Evolutionary conservation across 2,888 invertebrate species (phyloP), one percentile per base, ranked within the genome.

Genomic region (Teleogryllus oceanicus): DNA sequence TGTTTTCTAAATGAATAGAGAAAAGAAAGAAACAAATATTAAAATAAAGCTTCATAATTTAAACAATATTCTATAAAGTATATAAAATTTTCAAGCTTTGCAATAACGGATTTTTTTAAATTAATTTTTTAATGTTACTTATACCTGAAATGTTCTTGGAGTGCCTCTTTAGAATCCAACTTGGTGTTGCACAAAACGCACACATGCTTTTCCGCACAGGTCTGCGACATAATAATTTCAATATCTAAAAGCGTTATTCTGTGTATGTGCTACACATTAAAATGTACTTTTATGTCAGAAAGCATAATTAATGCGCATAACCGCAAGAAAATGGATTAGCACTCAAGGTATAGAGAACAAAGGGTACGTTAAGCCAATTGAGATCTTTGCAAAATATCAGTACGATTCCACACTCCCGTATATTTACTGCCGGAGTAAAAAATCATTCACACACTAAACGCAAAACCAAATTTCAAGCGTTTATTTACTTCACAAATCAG

Each of bases 91-190:
- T 37, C 5, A 37, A 37, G 37, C 8, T 37, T 37, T 37, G 37
- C 37, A 8, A 37, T 37, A 8, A 8, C 0, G 8, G 37, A 0
- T 37, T 37, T 8, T 37, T 37, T 37, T 37, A 37, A 37, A 37
- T 37, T 37, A 5, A 37, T 8, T 37, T 37, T 37, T 37, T 37
- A 37, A 4, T 37, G 8, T 37, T 37, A 8, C 37, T 37, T 62
- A 62, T 87, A 91, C 91, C 91, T 90, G 85, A 91, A 92, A 87
- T 92, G 92, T 83, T 89, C 88, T 85, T 91, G 90, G 82, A 92
- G 86, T 79, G 88, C 89, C 85, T 90, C 90, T 85, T 91, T 91
- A 82, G 88, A 88, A 79, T 88, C 87, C 83, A 91, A 89, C 82
- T 87, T 86, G 81, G 89, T 88, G 83, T 89, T 88, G 84, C 91